Base-by-base conservation (phyloP, 1,140 invertebrate genomes). In the Drosophila eugracilis region DNA sequence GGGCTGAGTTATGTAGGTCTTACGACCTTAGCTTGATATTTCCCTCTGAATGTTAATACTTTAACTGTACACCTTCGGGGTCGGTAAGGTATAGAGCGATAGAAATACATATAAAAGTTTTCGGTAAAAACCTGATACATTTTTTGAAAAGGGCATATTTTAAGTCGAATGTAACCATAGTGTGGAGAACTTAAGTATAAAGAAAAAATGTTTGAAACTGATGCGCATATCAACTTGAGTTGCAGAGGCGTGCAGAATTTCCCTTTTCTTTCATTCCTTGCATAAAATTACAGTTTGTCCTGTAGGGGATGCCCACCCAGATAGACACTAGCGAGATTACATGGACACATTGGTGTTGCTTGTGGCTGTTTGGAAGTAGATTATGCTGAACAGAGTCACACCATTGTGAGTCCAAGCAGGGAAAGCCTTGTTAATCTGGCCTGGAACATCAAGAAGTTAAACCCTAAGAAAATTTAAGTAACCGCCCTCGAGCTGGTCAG, bases 251-350 rank as follows among this genome's bases (percentile, higher is more conserved):
- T 70, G 74, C 54, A 74, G 57, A 74, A 80, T 66, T 74, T 86
- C 70, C 67, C 74, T 83, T 86, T 80, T n/a, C n/a, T n/a, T n/a
- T n/a, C n/a, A n/a, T n/a, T n/a, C n/a, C n/a, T n/a, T 32, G 81
- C 81, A 85, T 85, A 85, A 85, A 86, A 86, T 85, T 85, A 85
- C 81, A 77, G 81, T 85, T 86, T 85, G 63, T 77, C 63, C 77
- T 66, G 37, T 59, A 54, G 49, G 22, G 72, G 41, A 41, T 30
- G 57, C 24, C 47, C 15, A 59, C 42, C 42, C 47, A 72, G 26
- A 50, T 17, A 75, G 5, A 62, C 26, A 58, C 28, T 19, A 60
- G 50, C 30, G 44, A 73, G 66, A 84, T 84, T 84, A 76, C 72
- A 70, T 34, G 66, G 79, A 75, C 60, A 48, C 78, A 85, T 81